These are phyloP conservation scores for Edolisoma coerulescens DNA, from an alignment of 2,113 vertebrate species.

Conservation along the genomic window DNA sequence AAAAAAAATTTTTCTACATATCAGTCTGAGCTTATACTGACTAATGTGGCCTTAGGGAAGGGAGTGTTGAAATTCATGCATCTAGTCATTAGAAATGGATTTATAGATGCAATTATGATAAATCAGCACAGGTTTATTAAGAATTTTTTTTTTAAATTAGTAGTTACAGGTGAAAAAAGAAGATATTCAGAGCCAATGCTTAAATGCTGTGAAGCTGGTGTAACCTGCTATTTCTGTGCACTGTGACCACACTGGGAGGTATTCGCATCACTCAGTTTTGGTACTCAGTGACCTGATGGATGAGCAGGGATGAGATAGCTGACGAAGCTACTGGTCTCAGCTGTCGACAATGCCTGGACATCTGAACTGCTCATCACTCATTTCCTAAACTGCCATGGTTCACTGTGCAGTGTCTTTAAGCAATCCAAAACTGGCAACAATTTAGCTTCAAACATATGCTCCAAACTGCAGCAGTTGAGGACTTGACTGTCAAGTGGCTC, in stretches of 20 bases:
- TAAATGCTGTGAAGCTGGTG: background rate
- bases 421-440: background rate
- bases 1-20: constrained; percentile 36
- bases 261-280: background rate
- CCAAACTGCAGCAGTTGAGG: background rate
- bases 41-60: constrained; percentile 65
- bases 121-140: constrained; percentile 63
- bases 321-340: background rate
- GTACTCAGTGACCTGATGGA: background rate
- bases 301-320: background rate
- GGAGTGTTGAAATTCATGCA: constrained; percentile 56
- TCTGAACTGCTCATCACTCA: background rate
- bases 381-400: background rate
- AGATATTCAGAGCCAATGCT: background rate
- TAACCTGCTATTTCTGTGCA: background rate
- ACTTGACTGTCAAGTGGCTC: background rate
- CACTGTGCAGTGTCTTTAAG: background rate
- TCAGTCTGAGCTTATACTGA: constrained; percentile 62
- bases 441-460: background rate
- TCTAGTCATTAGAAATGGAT: constrained; percentile 58
- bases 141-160: background rate
- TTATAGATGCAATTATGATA: constrained; percentile 64
- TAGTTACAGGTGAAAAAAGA: constrained; percentile 17
- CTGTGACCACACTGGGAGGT: background rate
- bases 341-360: background rate